These are phyloP conservation scores for Chouioia cunea DNA, from an alignment of 2,888 invertebrate species.

Conservation along the genomic window DNA sequence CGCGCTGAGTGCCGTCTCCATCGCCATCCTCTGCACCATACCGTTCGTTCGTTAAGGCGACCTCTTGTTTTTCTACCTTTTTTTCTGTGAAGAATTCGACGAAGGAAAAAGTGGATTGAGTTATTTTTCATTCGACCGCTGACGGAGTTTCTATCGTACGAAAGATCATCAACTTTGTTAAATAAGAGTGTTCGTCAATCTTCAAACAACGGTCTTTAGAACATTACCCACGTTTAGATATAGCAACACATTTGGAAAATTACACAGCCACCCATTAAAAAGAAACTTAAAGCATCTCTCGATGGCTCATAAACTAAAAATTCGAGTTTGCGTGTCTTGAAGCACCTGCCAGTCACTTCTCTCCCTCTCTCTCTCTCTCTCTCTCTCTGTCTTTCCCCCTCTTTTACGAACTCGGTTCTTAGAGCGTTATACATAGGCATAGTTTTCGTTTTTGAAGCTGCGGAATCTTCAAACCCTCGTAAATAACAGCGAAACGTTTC, in stretches of 20 bases:
- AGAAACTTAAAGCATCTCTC: background rate
- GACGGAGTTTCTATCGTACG: too few relatives aligned
- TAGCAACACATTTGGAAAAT: too few relatives aligned
- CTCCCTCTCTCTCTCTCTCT: background rate
- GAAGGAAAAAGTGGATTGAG: too few relatives aligned
- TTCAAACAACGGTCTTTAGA: too few relatives aligned
- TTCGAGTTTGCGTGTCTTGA: slow-evolving; percentile 1
- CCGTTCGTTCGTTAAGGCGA: background rate
- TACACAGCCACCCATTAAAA: too few relatives aligned
- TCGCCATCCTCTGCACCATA: too few relatives aligned
- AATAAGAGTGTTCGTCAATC: too few relatives aligned
- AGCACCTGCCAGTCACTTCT: background rate
- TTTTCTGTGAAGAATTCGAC: too few relatives aligned
- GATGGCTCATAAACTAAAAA: background rate
- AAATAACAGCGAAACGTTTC: slow-evolving; percentile 32
- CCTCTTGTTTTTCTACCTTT: background rate
- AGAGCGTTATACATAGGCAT: background rate
- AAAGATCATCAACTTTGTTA: too few relatives aligned
- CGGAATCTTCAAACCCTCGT: slow-evolving; percentile 25
- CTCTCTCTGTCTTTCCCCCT: background rate
- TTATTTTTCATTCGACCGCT: too few relatives aligned
- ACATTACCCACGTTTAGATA: too few relatives aligned
- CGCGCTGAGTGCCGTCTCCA: slow-evolving; percentile 47
- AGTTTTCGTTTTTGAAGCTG: slow-evolving; percentile 37
- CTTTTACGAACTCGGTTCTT: background rate